Conservation (phyloP, 2,888 invertebrate genomes). For the Meloe dianella region DNA sequence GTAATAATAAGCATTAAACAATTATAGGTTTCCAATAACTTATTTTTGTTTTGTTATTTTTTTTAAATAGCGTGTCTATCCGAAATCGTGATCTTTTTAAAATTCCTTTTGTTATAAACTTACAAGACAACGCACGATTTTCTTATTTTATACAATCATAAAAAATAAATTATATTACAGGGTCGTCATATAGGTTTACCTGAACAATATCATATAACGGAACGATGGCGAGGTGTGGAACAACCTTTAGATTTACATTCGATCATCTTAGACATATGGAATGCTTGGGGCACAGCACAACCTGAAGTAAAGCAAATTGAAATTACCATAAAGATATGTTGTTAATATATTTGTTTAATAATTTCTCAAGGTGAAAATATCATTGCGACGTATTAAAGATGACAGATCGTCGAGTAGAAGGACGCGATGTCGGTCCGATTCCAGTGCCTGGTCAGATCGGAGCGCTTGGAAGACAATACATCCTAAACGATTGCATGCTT, state of each 20-base stretch:
- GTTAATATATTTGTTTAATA: constrained; percentile 9
- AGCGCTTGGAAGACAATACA: constrained; percentile 59
- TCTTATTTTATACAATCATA: constrained; percentile 9
- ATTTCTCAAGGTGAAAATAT: constrained; percentile 56
- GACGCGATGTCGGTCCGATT: constrained; percentile 54
- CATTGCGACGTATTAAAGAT: constrained; percentile 54
- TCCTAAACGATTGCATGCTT: constrained; percentile 56
- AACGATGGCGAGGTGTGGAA: constrained; percentile 80
- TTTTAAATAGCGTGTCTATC: neutral
- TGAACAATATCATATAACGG: constrained; percentile 72
- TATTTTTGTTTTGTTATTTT: too few relatives aligned
- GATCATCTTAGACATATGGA: constrained; percentile 78
- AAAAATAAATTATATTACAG: constrained; percentile 41
- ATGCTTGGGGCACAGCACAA: constrained; percentile 79
- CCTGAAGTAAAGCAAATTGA: constrained; percentile 63
- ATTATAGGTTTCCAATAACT: constrained; percentile 9
- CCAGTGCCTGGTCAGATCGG: constrained; percentile 54
- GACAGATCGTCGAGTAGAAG: constrained; percentile 52
- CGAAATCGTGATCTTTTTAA: constrained; percentile 18
- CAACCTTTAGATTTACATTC: constrained; percentile 73
- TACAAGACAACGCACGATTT: constrained; percentile 21
- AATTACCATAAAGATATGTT: neutral
- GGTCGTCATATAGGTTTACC: constrained; percentile 53
- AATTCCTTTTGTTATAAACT: constrained; percentile 21
- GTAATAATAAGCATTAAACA: neutral